These are phyloP conservation scores for Plectropomus leopardus DNA, from an alignment of 2,113 vertebrate species.

Conservation along the genomic window DNA sequence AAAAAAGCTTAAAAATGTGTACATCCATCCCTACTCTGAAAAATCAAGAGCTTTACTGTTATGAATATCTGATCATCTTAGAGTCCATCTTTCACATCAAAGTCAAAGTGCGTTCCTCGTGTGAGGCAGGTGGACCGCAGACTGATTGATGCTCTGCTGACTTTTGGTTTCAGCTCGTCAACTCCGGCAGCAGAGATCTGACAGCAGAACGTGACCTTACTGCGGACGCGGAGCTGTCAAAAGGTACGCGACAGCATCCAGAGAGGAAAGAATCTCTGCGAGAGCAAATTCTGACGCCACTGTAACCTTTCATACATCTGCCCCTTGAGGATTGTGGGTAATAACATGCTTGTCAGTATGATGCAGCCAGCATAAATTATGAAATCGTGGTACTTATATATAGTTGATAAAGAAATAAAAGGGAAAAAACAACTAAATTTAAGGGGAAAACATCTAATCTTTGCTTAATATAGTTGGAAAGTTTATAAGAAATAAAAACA, in stretches of 20 bases:
- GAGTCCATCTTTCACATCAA: neutral
- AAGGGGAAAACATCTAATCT: neutral
- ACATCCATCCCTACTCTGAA: neutral
- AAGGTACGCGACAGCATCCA: neutral
- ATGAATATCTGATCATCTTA: neutral
- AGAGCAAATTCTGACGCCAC: slow-evolving; percentile 56
- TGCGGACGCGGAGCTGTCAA: neutral
- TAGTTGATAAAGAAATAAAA: neutral
- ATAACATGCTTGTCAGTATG: slow-evolving; percentile 83
- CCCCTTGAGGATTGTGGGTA: slow-evolving; percentile 68
- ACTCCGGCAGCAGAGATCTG: slow-evolving; percentile 16
- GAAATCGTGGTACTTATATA: neutral
- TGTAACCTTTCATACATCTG: slow-evolving; percentile 46
- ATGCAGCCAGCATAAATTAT: slow-evolving; percentile 79
- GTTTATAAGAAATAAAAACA: neutral
- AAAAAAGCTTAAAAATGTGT: neutral
- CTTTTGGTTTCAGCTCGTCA: slow-evolving; percentile 22
- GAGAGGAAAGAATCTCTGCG: neutral
- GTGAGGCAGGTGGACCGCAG: slow-evolving; percentile 3
- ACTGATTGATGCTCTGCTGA: slow-evolving; percentile 54
- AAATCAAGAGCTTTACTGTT: neutral
- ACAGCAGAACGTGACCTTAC: slow-evolving; percentile 25
- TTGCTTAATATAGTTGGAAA: neutral
- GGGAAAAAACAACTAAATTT: neutral
- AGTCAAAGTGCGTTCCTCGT: slow-evolving; percentile 4